Percentiles rank a stretch among this genome's conserved stretches.
Conservation (phyloP, 2,113 vertebrate species). For the Lichenostomus cassidix region DNA sequence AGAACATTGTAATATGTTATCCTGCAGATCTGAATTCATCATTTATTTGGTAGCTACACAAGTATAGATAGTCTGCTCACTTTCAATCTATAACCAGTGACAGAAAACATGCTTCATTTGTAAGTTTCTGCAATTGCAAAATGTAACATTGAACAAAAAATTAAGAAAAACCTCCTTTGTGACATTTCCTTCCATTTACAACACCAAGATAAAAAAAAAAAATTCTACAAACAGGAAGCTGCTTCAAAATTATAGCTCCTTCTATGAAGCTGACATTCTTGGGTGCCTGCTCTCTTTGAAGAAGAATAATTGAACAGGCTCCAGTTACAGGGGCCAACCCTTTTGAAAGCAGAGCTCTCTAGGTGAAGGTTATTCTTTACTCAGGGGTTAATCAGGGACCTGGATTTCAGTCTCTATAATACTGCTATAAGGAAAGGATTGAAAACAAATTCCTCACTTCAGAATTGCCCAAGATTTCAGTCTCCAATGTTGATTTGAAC, state of each 20-base stretch:
- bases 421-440: slow-evolving; percentile 69
- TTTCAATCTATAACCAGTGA: not conserved
- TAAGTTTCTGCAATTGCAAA: slow-evolving; percentile 8
- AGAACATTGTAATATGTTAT: not conserved
- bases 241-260: slow-evolving; percentile 71
- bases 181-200: slow-evolving; percentile 7
- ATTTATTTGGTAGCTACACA: not conserved
- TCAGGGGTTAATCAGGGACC: slow-evolving; percentile 84
- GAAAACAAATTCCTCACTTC: slow-evolving; percentile 76
- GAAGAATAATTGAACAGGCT: slow-evolving; percentile 81
- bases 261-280: slow-evolving; percentile 87
- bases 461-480: slow-evolving; percentile 68
- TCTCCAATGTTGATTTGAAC: slow-evolving; percentile 77
- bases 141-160: not conserved
- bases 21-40: not conserved
- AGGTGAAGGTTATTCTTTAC: slow-evolving; percentile 80
- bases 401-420: slow-evolving; percentile 79
- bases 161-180: not conserved
- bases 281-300: slow-evolving; percentile 81
- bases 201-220: not conserved
- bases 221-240: slow-evolving; percentile 71
- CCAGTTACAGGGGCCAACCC: slow-evolving; percentile 81
- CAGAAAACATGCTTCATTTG: not conserved
- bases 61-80: not conserved
- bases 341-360: slow-evolving; percentile 83